Base-by-base conservation (phyloP, 2,113 vertebrate genomes). In the Ciconia boyciana region DNA sequence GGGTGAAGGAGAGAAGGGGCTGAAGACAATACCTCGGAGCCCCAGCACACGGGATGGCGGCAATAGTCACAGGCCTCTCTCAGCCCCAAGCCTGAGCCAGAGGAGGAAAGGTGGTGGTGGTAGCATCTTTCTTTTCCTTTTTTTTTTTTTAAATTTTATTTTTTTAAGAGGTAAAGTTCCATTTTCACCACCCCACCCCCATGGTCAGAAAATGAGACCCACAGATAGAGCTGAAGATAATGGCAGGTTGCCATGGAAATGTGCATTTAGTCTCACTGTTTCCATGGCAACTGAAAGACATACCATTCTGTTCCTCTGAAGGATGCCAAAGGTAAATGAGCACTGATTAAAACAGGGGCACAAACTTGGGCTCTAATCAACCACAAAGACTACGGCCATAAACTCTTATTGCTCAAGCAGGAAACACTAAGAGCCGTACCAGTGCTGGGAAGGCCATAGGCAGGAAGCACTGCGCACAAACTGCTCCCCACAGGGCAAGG, bases 321-420 rank as follows among this genome's bases (percentile, higher is more conserved):
- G 96, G 97, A 98, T 98, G 98, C 98, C 98, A 98, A 98, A 98
- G 98, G 97, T 98, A 98, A 98, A 97, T 97, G 98, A 98, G 98
- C 95, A 85, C 72, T 95, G 96, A 97, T 98, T 96, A 96, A 97
- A 97, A 97, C 94, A 96, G 93, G 97, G 97, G 92, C 92, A 93
- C 89, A 97, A 96, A 95, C 94, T 92, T 96, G 94, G 96, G 95
- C 93, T 89, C 95, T 97, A 90, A 97, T 96, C 95, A 97, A 93
- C 93, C 93, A 93, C 95, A 96, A 93, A 94, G 82, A 84, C 96
- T 64, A 91, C 65, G 87, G 82, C 91, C 81, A 93, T 95, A 96
- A 98, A 96, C 83, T 95, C 87, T 89, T 95, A 86, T 91, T 90
- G 90, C 94, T 94, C 92, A 91, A 96, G 93, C 71, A 95, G 89